A percentile compares a stretch with the other conserved stretches of the same genome.
phyloP scores from a whole-genome alignment of 2,888 invertebrate genomes.

The Cryptosula pallasiana region DNA sequence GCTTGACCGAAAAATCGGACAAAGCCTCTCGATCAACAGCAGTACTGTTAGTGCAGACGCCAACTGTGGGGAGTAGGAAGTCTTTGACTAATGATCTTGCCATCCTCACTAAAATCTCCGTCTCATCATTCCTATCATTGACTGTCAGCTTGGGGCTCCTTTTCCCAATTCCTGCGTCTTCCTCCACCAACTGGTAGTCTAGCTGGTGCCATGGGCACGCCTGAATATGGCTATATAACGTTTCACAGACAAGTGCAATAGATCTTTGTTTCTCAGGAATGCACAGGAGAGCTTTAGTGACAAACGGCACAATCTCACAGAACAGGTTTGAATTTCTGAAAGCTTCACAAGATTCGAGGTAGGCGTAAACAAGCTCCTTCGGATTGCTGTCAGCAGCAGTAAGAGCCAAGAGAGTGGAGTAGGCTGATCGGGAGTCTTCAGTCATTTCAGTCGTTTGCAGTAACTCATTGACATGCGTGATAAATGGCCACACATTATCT shows the following conservation, averaged over 20 bases:
- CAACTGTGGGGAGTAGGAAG: not conserved
- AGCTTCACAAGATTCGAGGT: conserved; percentile 1
- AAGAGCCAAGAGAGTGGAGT: not conserved
- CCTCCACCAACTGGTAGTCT: not conserved
- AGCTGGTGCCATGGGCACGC: not conserved
- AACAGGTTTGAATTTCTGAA: not conserved
- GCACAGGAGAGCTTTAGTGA: not conserved
- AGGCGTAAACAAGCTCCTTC: conserved; percentile 11
- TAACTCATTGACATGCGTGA: not conserved
- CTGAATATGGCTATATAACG: not conserved
- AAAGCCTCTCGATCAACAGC: not conserved
- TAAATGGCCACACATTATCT: not conserved
- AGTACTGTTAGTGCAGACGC: not conserved
- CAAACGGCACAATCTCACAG: not conserved
- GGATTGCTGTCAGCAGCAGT: not conserved
- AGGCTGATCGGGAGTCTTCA: not conserved
- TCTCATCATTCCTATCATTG: not conserved
- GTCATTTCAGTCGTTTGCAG: not conserved
- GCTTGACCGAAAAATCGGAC: not conserved
- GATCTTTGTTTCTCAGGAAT: not conserved
- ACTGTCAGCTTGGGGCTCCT: not conserved
- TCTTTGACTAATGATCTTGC: not conserved
- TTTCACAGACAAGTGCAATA: not conserved
- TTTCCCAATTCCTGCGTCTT: not conserved
- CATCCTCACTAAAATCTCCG: not conserved